Percentiles rank a stretch among this genome's conserved stretches.
phyloP scores from a whole-genome alignment of 2,113 vertebrate genomes.

The Halichoeres trimaculatus region DNA sequence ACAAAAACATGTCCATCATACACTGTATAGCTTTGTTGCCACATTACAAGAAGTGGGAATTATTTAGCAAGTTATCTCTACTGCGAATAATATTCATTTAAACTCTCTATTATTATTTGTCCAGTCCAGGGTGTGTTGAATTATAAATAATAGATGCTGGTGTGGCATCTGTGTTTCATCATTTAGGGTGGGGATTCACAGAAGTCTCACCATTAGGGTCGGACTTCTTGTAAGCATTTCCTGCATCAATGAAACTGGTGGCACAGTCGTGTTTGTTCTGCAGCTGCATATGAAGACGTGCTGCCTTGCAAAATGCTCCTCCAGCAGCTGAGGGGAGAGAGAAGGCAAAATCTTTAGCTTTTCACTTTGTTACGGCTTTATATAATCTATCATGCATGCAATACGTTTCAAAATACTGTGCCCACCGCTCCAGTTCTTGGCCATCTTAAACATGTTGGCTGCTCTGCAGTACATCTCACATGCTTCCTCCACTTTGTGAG shows the following conservation, averaged over 20 bases:
- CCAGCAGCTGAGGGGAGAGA: conserved; percentile 86
- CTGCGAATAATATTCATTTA: neutral
- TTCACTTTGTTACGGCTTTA: too few relatives aligned
- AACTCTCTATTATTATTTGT: neutral
- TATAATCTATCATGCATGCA: too few relatives aligned
- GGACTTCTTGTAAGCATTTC: conserved; percentile 96
- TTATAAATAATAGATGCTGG: too few relatives aligned
- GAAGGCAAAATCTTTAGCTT: neutral
- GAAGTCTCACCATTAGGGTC: conserved; percentile 91
- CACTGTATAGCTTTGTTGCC: neutral
- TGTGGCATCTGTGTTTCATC: too few relatives aligned
- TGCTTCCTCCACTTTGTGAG: conserved; percentile 95
- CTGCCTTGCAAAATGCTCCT: conserved; percentile 94
- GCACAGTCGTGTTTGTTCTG: conserved; percentile 98
- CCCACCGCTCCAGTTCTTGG: conserved; percentile 98
- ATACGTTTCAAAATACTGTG: neutral
- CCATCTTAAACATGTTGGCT: conserved; percentile 99
- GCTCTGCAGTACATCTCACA: conserved; percentile 99
- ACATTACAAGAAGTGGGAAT: neutral
- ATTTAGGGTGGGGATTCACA: neutral
- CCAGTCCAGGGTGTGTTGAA: neutral
- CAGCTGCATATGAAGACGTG: conserved; percentile 96
- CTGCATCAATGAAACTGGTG: conserved; percentile 96
- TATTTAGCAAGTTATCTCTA: neutral
- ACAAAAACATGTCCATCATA: neutral